Evolutionary conservation across 2,888 invertebrate genomes (phyloP).

Genomic region (Geotrupes spiniger): DNA sequence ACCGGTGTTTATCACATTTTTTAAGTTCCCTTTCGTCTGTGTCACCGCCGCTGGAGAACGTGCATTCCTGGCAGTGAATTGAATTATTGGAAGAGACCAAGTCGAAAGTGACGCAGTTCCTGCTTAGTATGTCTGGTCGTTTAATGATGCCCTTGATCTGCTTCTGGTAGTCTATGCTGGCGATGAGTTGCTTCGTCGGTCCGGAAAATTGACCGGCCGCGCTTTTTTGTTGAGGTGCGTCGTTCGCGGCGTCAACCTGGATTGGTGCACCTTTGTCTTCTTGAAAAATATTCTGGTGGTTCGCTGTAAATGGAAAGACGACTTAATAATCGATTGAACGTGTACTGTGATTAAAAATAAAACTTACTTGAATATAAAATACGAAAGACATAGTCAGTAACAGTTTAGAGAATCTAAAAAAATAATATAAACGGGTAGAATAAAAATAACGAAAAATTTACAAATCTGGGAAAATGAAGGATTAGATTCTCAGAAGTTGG

Average conservation of each 20-base stretch:
- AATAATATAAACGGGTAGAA: background rate
- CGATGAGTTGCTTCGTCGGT: conserved; percentile 1
- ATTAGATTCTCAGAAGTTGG: no score
- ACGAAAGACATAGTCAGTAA: no score
- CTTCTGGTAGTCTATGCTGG: conserved; percentile 4
- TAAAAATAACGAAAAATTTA: conserved; percentile 10
- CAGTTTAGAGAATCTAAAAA: background rate
- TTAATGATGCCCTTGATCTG: conserved; percentile 3
- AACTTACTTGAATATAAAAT: no score
- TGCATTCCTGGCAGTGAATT: background rate
- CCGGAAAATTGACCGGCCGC: no score
- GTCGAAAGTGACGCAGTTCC: conserved; percentile 9
- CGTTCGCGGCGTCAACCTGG: no score
- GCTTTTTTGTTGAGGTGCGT: background rate
- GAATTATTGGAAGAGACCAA: conserved; percentile 4
- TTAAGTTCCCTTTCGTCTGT: background rate
- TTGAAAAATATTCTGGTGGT: background rate
- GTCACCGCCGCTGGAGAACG: background rate
- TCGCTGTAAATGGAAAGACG: conserved; percentile 5
- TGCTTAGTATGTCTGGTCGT: conserved; percentile 11
- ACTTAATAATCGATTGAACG: no score
- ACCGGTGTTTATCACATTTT: conserved; percentile 3
- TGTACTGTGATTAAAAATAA: no score
- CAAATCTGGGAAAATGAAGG: conserved; percentile 5
- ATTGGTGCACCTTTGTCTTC: background rate